phyloP scores from a whole-genome alignment of 2,797 vertebrate species.

The Melanotaenia maccullochi region DNA sequence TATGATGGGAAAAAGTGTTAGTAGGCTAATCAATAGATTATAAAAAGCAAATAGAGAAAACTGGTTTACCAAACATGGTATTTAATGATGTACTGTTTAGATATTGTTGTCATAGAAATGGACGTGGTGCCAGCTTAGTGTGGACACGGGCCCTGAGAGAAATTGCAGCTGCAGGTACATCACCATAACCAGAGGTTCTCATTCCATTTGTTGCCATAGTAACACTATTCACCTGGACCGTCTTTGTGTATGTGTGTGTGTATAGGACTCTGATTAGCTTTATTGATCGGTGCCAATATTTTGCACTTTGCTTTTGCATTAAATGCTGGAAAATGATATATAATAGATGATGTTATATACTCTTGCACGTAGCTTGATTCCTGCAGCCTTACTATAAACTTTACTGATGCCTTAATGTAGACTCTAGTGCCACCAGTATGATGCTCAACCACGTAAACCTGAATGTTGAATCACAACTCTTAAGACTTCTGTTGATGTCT shows the following conservation, averaged over 20 bases:
- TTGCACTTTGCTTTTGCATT: slow-evolving; percentile 56
- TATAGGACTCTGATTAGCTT: slow-evolving; percentile 29
- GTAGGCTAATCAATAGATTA: no score
- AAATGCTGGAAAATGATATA: slow-evolving; percentile 38
- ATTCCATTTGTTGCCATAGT: background rate
- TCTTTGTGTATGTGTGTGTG: slow-evolving; percentile 9
- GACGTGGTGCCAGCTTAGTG: background rate
- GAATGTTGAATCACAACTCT: background rate
- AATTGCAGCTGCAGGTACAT: background rate
- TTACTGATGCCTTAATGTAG: slow-evolving; percentile 22
- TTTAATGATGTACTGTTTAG: no score
- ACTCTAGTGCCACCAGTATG: background rate
- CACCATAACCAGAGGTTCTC: background rate
- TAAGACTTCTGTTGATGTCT: slow-evolving; percentile 6
- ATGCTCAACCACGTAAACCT: slow-evolving; percentile 13
- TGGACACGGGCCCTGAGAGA: background rate
- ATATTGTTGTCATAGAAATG: no score
- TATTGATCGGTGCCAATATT: slow-evolving; percentile 40
- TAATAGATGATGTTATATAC: slow-evolving; percentile 16
- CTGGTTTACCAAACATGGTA: no score
- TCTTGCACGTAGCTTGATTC: slow-evolving; percentile 22
- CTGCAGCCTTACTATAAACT: slow-evolving; percentile 29
- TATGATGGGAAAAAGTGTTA: no score
- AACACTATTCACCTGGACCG: background rate
- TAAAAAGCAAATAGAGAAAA: no score